Percentiles rank a stretch among this genome's conserved stretches.
Evolutionary conservation across 1,140 invertebrate species (phyloP).

Genomic region (Drosophila melanogaster): Release_6_plus_ISO1_MT NT_033779.5:2988501-2989000

Average conservation of each 20-base stretch:
- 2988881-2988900: conserved; percentile 95
- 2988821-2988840: conserved; percentile 94
- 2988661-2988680: conserved; percentile 93
- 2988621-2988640: conserved; percentile 95
- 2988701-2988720: not conserved
- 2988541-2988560: conserved; percentile 91
- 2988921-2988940: conserved; percentile 95
- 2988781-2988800: conserved; percentile 97
- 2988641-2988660: conserved; percentile 98
- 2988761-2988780: conserved; percentile 94
- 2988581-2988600: conserved; percentile 93
- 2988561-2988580: conserved; percentile 93
- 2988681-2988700: not conserved
- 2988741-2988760: conserved; percentile 91
- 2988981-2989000: conserved; percentile 96
- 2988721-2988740: conserved; percentile 14
- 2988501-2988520: conserved; percentile 93
- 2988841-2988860: conserved; percentile 94
- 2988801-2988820: conserved; percentile 94
- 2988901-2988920: conserved; percentile 96
- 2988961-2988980: conserved; percentile 91
- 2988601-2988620: conserved; percentile 87
- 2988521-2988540: conserved; percentile 90
- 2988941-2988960: conserved; percentile 91
- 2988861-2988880: conserved; percentile 91